Evolutionary conservation across 2,888 invertebrate species (phyloP), one percentile per base, ranked within the genome.

Genomic region (Chalcis sispes): DNA sequence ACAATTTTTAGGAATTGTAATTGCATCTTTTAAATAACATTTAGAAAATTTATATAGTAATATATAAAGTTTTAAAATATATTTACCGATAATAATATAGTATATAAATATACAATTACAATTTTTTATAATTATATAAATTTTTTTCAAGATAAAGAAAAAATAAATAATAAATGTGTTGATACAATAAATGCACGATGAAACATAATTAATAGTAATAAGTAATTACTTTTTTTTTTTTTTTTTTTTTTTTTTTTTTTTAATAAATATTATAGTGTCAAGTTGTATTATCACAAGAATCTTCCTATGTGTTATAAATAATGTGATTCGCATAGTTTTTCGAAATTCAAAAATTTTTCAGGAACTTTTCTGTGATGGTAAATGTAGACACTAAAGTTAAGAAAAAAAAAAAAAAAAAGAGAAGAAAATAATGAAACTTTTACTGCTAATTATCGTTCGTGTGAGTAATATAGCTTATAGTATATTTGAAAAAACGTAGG

Each of bases 321-420:
- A 20, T 0, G 20, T 3, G 10, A n/a, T 42, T n/a, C 18, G 46
- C 64, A 64, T 2, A 4, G 18, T 13, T 58, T 36, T 3, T 23
- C 8, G 4, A 10, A 25, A 54, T 66, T 54, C 40, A 40, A 42
- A 67, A 56, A 32, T 64, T 10, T 20, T 15, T n/a, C 18, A 54
- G 65, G 59, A 69, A 69, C 48, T 2, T 58, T 23, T 32, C 58
- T 59, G 69, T 69, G 69, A 69, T 69, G 7, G 36, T 48, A 27
- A 13, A 58, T 29, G 8, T 36, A 48, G 46, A 23, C 48, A 48
- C 32, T 69, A 10, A 59, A 48, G 18, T 48, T 58, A 1, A 20
- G 27, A 18, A 42, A 59, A 58, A 58, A n/a, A n/a, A n/a, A n/a
- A n/a, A n/a, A n/a, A n/a, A n/a, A n/a, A n/a, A n/a, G n/a, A n/a